Percentiles rank a stretch among this genome's conserved stretches.
These are phyloP conservation scores for Zosterops borbonicus DNA, from an alignment of 2,113 vertebrate genomes.

Conservation along the genomic window DNA sequence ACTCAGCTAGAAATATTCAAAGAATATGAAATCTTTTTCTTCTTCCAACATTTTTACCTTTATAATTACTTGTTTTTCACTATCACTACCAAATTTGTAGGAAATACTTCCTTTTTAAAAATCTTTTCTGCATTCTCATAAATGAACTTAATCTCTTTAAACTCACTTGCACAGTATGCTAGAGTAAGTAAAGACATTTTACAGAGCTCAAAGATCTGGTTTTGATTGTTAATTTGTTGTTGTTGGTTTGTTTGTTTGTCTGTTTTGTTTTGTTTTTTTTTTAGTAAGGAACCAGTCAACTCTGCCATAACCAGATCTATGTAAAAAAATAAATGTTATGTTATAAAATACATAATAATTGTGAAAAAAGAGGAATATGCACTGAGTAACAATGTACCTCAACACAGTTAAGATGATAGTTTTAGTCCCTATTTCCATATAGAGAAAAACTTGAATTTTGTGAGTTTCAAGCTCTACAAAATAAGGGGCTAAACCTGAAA, in stretches of 20 bases:
- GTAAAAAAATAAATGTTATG: neutral
- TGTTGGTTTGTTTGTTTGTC: neutral
- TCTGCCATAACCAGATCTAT: neutral
- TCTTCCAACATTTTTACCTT: neutral
- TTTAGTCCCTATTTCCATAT: neutral
- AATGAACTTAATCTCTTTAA: neutral
- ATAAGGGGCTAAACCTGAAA: neutral
- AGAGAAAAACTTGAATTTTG: neutral
- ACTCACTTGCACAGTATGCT: neutral
- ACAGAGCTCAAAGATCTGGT: neutral
- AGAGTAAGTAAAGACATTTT: neutral
- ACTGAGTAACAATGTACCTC: neutral
- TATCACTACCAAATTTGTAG: neutral
- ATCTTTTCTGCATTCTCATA: neutral
- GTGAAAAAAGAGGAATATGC: neutral
- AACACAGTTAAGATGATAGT: neutral
- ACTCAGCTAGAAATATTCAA: neutral
- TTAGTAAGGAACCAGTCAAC: neutral
- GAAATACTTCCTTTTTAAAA: neutral
- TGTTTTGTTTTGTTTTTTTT: neutral
- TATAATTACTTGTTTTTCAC: neutral
- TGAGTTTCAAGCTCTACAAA: neutral
- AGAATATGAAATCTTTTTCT: neutral
- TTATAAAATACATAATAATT: neutral
- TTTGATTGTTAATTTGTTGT: neutral